These are phyloP conservation scores for Nymphalis c-album DNA, from an alignment of 2,888 invertebrate genomes.

Conservation along the genomic window DNA sequence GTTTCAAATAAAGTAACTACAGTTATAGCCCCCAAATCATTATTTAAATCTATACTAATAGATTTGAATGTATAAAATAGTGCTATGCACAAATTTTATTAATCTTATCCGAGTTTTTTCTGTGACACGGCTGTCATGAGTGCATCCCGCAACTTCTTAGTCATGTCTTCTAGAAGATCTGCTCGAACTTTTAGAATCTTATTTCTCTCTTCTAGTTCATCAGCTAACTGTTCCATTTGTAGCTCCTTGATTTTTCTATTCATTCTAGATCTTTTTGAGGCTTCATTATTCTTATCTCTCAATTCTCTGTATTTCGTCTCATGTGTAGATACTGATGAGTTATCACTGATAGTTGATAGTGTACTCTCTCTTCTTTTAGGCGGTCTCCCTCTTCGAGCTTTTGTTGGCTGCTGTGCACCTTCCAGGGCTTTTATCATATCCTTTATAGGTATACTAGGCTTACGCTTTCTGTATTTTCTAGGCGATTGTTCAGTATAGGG, in stretches of 20 bases:
- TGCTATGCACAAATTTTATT: slow-evolving; percentile 28
- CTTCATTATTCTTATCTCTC: slow-evolving; percentile 89
- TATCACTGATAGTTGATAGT: slow-evolving; percentile 70
- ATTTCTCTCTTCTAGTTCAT: slow-evolving; percentile 83
- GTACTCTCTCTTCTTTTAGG: slow-evolving; percentile 77
- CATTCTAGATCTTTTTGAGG: slow-evolving; percentile 87
- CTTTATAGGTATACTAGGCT: slow-evolving; percentile 66
- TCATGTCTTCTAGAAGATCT: slow-evolving; percentile 85
- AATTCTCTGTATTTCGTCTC: slow-evolving; percentile 84
- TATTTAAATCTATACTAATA: slow-evolving; percentile 48
- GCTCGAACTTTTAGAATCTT: slow-evolving; percentile 84
- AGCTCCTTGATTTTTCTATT: slow-evolving; percentile 84
- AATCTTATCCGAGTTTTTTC: slow-evolving; percentile 58
- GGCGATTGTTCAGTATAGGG: slow-evolving; percentile 61
- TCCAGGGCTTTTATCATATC: slow-evolving; percentile 72
- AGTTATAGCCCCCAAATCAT: slow-evolving; percentile 21
- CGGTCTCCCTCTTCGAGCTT: slow-evolving; percentile 78
- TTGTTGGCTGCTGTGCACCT: slow-evolving; percentile 63
- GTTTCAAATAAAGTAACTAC: slow-evolving; percentile 18
- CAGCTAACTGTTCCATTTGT: slow-evolving; percentile 78
- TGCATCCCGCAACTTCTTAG: slow-evolving; percentile 83
- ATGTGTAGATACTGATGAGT: slow-evolving; percentile 65
- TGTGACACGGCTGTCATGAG: slow-evolving; percentile 84
- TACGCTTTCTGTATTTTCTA: slow-evolving; percentile 63
- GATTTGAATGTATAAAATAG: slow-evolving; percentile 40